Evolutionary conservation across 2,888 invertebrate genomes (phyloP).

Genomic region (Apotomis capreana): DNA sequence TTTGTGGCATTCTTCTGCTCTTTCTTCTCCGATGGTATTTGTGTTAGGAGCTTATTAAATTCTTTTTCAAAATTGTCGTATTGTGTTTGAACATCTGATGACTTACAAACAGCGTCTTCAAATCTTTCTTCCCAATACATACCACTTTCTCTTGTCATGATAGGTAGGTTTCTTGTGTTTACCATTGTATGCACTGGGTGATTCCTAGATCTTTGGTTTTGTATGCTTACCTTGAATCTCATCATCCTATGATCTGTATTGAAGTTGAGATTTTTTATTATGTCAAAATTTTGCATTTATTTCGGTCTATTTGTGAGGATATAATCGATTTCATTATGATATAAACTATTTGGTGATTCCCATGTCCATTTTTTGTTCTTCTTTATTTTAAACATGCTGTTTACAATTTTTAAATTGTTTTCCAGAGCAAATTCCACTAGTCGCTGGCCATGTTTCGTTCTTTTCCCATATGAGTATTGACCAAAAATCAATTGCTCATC

Average conservation of each 20-base stretch:
- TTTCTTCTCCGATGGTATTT: conserved; percentile 13
- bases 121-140: conserved; percentile 16
- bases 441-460: conserved; percentile 3
- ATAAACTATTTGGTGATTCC: conserved; percentile 27
- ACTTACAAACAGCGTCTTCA: background rate
- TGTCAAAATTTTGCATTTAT: conserved; percentile 12
- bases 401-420: conserved; percentile 16
- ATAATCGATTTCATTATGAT: conserved; percentile 30
- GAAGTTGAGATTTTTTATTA: conserved; percentile 31
- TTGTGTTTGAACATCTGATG: conserved; percentile 13
- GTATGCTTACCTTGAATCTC: conserved; percentile 24
- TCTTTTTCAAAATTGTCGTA: conserved; percentile 24
- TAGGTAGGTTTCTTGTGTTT: conserved; percentile 14
- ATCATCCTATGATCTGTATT: conserved; percentile 35
- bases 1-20: background rate
- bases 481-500: no score
- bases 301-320: conserved; percentile 1
- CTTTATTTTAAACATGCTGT: conserved; percentile 18
- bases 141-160: conserved; percentile 19
- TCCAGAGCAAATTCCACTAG: conserved; percentile 2
- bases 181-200: background rate
- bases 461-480: background rate
- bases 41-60: conserved; percentile 5
- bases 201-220: background rate
- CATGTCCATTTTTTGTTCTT: conserved; percentile 27